Base-by-base conservation (phyloP, 2,113 vertebrate species). In the Epinephelus lanceolatus region DNA sequence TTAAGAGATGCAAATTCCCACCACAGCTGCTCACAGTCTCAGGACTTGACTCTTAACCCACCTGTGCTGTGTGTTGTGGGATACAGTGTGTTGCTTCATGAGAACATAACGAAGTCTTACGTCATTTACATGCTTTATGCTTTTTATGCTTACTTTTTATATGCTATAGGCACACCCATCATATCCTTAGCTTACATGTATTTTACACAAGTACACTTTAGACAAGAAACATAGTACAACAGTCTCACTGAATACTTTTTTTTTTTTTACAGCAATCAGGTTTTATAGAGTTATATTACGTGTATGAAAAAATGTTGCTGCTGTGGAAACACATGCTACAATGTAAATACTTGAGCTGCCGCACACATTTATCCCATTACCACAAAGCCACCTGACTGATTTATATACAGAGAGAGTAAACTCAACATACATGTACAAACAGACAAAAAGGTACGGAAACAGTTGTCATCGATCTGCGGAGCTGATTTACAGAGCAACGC, bases 91-190 rank as follows among this genome's bases (percentile, higher is more conserved):
- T 79, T 59, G 14, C 59, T 52, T 55, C 52, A 85, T 71, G 18
- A 66, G 5, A 67, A 59, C 27, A 66, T 13, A 7, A 42, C 2
- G 14, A 79, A 68, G 18, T 56, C 25, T 76, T 77, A 51, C 56
- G 61, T 81, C 19, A 77, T 56, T 33, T 72, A 17, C 11, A 68
- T 69, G 27, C 23, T 51, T 81, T 72, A 42, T 55, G 68, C 51
- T 30, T 81, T 47, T n/a, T 33, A 69, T 40, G 45, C 18, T 27
- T 21, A 3, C 0, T 40, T 67, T 37, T 77, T 49, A 47, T 63
- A 21, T 30, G 23, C 70, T 12, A 68, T 10, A 5, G 23, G 56
- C 56, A 57, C 47, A 60, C 51, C 42, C 19, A 49, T 56, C 27
- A 51, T 51, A 59, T 15, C 23, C 47, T 71, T 14, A n/a, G 42